phyloP scores from a whole-genome alignment of 2,888 invertebrate species.

The Pharmacophagus antenor region DNA sequence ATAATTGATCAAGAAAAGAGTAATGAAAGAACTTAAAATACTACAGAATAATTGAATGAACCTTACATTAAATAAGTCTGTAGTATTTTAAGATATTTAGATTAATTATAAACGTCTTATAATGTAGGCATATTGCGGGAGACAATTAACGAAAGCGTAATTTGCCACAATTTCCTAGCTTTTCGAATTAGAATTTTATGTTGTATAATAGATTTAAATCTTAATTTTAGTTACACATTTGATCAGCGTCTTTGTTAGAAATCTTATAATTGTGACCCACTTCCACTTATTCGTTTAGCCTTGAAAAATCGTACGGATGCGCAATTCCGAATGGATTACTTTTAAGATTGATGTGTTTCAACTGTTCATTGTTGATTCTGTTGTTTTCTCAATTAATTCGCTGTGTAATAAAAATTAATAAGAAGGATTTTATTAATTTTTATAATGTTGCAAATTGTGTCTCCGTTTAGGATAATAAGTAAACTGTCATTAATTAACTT shows the following conservation, averaged over 20 bases:
- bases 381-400: neutral
- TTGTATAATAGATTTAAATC: conserved; percentile 6
- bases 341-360: conserved; percentile 23
- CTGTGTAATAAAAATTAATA: neutral
- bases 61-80: too few relatives aligned
- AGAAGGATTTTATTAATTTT: neutral
- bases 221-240: conserved; percentile 5
- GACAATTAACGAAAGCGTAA: neutral
- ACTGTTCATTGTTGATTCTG: neutral
- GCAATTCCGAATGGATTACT: conserved; percentile 23
- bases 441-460: neutral
- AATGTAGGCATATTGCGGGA: neutral
- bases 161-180: too few relatives aligned
- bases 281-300: conserved; percentile 23
- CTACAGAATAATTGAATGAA: neutral
- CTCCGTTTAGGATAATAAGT: neutral
- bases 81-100: too few relatives aligned
- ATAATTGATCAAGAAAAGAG: too few relatives aligned
- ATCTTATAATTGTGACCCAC: conserved; percentile 31
- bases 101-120: neutral
- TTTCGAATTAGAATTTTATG: too few relatives aligned
- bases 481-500: neutral
- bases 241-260: conserved; percentile 28
- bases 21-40: too few relatives aligned
- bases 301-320: conserved; percentile 24